Conservation (phyloP, 2,797 vertebrate genomes). For the Cossypha dichroa region DNA sequence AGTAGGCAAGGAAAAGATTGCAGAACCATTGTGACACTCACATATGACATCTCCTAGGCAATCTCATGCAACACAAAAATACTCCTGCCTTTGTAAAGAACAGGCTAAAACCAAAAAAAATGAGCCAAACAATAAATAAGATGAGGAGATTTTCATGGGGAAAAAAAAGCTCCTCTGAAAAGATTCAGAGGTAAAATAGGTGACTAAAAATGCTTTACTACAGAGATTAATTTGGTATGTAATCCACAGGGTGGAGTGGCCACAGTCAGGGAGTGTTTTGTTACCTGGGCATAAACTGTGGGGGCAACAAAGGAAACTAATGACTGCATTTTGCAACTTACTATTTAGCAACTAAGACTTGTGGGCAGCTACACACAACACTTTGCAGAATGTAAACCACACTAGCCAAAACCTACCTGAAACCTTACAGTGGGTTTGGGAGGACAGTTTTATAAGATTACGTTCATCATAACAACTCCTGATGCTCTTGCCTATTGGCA, state of each 20-base stretch:
- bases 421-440: not conserved
- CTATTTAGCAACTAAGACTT: not conserved
- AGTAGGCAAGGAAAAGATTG: not conserved
- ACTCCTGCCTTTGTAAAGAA: not conserved
- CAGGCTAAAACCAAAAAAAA: not conserved
- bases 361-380: accelerated
- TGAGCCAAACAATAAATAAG: not conserved
- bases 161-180: not conserved
- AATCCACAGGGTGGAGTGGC: not conserved
- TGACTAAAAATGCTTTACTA: not conserved
- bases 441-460: not conserved
- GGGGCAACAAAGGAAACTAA: not conserved
- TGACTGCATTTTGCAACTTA: not conserved
- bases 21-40: not conserved
- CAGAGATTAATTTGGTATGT: not conserved
- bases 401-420: not conserved
- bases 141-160: not conserved
- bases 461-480: not conserved
- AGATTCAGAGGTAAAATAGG: not conserved
- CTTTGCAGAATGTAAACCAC: not conserved
- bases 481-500: not conserved
- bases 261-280: not conserved
- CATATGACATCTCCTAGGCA: not conserved
- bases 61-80: not conserved
- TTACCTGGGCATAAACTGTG: not conserved